Base-by-base conservation (phyloP, 2,797 vertebrate species). In the Okamejei kenojei region DNA sequence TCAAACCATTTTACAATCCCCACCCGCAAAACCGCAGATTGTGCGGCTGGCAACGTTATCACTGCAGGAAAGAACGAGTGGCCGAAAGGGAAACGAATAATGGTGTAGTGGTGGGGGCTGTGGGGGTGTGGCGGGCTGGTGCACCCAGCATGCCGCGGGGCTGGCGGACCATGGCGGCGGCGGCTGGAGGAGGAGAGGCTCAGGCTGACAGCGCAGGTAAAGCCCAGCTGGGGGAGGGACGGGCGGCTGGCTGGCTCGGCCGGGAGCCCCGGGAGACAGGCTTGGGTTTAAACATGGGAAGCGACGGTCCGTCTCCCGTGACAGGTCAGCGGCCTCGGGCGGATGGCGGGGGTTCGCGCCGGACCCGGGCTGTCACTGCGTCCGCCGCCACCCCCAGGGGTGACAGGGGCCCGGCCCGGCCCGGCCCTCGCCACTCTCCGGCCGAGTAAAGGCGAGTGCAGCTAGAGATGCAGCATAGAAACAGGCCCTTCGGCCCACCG, bases 81-180 rank as follows among this genome's bases (percentile, higher is more conserved):
- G 8, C 17, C 10, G 7, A 7, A 7, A 1, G 4, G 6, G 79
- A 23, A 29, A n/a, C 0, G 1, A 77, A 29, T n/a, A 77, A 77
- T 77, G 9, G 29, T 29, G 29, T 77, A 77, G 58, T 29, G 38
- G 1, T 21, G 4, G 0, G 6, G 38, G 13, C 19, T 68, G 19
- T 19, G 4, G 2, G 81, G 79, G 8, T 1, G 84, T 29, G 61
- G 29, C 77, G 3, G 71, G 19, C 65, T 68, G 17, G 17, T 19
- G 17, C 23, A 23, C 71, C 77, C 77, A 32, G 77, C 77, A 78
- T n/a, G n/a, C 77, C 29, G 58, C 84, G 84, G 84, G 84, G 58
- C 15, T 65, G 61, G n/a, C 82, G 81, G 65, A n/a, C 84, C 84
- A 88, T 88, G 84, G 84, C 32, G 84, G 84, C 84, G 61, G 84